Base-by-base conservation (phyloP, 2,113 vertebrate species). In the Upupa epops region DNA sequence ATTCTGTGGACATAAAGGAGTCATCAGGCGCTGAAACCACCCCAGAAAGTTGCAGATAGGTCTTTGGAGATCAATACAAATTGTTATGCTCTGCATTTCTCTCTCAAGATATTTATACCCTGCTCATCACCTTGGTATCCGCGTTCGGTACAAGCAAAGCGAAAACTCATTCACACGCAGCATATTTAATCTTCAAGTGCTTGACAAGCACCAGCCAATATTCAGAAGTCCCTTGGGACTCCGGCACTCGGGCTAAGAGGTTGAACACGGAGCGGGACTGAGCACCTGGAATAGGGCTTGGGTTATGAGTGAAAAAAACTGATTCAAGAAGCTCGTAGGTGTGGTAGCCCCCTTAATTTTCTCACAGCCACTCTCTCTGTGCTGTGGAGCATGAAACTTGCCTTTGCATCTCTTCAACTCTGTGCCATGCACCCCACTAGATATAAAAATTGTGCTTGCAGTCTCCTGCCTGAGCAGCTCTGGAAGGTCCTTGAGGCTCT, bases 141-240 rank as follows among this genome's bases (percentile, higher is more conserved):
- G 58, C 73, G 74, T 73, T 90, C 88, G 80, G 58, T n/a, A 79
- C 12, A 59, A 87, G 90, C 73, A 90, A 55, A 95, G 73, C 55
- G 89, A 60, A 75, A 90, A 48, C 86, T 79, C 88, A 54, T 84
- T 86, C 93, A 73, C 81, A 69, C 0, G 0, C 66, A 82, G 70
- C 31, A 55, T 58, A 73, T 76, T 94, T 86, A 65, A 96, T 95
- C 92, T 84, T 75, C 66, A 73, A 72, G 79, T 29, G 63, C 81
- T 79, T 93, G 93, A 90, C 90, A 90, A 94, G 63, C 83, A 82
- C 36, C 81, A 90, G 92, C 40, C 86, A 90, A 84, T 76, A 88
- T 25, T 58, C 58, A 69, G 17, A 66, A 66, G 18, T 94, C 95
- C 74, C 81, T 36, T 19, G 54, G 21, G 88, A 54, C 54, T 26